Conservation (phyloP, 2,113 vertebrate species). For the Hyperopisus bebe region DNA sequence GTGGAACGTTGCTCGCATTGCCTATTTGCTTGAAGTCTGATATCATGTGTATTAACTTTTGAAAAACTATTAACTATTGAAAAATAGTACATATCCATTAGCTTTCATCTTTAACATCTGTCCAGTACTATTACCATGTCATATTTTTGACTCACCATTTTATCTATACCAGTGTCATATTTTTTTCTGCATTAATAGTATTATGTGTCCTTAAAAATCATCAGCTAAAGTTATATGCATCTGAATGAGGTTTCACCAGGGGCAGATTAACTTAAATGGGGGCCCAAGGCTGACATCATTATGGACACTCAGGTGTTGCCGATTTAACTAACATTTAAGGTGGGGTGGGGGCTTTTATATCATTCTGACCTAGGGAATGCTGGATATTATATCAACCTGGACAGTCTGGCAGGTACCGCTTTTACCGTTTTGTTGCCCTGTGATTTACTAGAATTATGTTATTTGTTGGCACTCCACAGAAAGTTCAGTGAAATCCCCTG, state of each 20-base stretch:
- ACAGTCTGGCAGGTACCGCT: not conserved
- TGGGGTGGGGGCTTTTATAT: too few relatives aligned
- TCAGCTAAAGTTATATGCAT: not conserved
- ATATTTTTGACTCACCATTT: not conserved
- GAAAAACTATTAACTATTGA: too few relatives aligned
- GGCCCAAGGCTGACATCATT: not conserved
- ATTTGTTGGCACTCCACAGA: not conserved
- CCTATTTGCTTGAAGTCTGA: not conserved
- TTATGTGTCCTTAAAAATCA: not conserved
- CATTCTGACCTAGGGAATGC: not conserved
- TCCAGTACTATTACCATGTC: not conserved
- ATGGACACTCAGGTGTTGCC: too few relatives aligned
- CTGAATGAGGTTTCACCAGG: not conserved
- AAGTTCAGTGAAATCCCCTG: not conserved
- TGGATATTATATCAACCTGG: not conserved
- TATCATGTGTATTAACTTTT: not conserved
- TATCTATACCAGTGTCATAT: not conserved
- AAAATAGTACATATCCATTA: not conserved
- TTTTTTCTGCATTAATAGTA: not conserved
- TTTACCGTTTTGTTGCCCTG: not conserved
- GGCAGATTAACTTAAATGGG: not conserved
- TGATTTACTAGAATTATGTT: not conserved
- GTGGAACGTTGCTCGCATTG: conserved; percentile 11
- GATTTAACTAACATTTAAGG: too few relatives aligned
- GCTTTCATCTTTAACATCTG: not conserved